Evolutionary conservation across 2,797 vertebrate genomes (phyloP).

Genomic region (Poliocrania exsul): DNA sequence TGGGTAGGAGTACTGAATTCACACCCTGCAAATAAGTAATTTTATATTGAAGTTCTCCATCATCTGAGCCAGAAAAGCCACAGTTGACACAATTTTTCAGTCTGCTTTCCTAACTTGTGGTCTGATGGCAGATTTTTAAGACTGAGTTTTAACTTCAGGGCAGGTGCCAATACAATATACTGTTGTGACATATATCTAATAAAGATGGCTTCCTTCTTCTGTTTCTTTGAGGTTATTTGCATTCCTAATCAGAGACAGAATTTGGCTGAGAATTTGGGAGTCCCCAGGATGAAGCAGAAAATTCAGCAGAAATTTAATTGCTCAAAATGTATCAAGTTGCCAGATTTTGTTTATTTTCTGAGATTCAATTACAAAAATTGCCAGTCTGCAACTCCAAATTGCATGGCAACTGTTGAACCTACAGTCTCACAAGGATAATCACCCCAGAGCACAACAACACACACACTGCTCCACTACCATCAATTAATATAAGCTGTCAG

Average conservation of each 20-base stretch:
- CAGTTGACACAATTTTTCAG: neutral
- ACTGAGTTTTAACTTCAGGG: neutral
- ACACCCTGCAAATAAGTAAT: neutral
- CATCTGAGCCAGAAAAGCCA: neutral
- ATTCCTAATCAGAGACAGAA: conserved; percentile 10
- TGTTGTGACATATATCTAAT: neutral
- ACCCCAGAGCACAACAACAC: conserved; percentile 8
- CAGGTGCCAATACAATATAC: neutral
- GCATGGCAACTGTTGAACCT: conserved; percentile 50
- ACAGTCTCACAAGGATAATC: conserved; percentile 43
- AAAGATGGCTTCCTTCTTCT: neutral
- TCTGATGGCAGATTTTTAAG: neutral
- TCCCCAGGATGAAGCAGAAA: conserved; percentile 21
- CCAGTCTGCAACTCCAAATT: conserved; percentile 49
- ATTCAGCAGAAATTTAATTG: conserved; percentile 46
- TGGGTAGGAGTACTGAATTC: neutral
- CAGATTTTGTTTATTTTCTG: conserved; percentile 68
- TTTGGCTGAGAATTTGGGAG: conserved; percentile 43
- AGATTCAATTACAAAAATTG: conserved; percentile 44
- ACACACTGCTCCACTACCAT: neutral
- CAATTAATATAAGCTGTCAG: conserved; percentile 27
- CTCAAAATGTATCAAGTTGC: conserved; percentile 46
- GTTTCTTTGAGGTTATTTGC: neutral
- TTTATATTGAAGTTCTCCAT: neutral
- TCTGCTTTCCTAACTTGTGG: neutral